A percentile compares a stretch with the other conserved stretches of the same genome.
Evolutionary conservation across 1,140 invertebrate genomes (phyloP).

Genomic region (Diorhabda carinulata): DNA sequence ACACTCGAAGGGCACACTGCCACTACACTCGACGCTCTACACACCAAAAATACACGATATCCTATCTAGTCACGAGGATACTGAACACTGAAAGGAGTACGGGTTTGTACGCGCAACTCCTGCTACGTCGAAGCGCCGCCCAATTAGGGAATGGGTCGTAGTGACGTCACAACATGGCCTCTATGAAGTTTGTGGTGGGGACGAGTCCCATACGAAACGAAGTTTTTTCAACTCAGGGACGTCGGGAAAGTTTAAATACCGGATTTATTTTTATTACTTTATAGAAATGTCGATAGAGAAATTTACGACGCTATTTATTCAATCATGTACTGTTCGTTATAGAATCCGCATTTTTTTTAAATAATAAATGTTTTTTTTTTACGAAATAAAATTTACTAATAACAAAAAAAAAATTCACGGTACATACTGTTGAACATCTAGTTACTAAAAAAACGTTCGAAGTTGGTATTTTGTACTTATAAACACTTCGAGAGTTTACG

Average conservation of each 20-base stretch:
- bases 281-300: neutral
- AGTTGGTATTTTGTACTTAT: too few species aligned
- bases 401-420: too few species aligned
- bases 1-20: slow-evolving; percentile 6
- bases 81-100: slow-evolving; percentile 20
- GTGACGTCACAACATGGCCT: slow-evolving; percentile 37
- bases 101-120: slow-evolving; percentile 10
- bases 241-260: slow-evolving; percentile 4
- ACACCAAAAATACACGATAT: neutral
- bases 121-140: slow-evolving; percentile 20
- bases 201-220: neutral
- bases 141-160: slow-evolving; percentile 22
- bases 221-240: slow-evolving; percentile 1
- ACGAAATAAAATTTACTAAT: too few species aligned
- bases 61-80: slow-evolving; percentile 24
- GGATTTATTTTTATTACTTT: neutral
- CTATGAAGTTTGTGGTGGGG: slow-evolving; percentile 8
- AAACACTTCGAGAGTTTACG: too few species aligned
- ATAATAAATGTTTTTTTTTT: too few species aligned
- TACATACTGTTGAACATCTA: too few species aligned
- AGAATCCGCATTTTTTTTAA: too few species aligned
- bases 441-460: too few species aligned
- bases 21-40: slow-evolving; percentile 13
- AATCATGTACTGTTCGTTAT: too few species aligned
- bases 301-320: neutral